These are phyloP conservation scores for Drosophila kanekoi DNA, from an alignment of 2,888 invertebrate species.

Conservation along the genomic window DNA sequence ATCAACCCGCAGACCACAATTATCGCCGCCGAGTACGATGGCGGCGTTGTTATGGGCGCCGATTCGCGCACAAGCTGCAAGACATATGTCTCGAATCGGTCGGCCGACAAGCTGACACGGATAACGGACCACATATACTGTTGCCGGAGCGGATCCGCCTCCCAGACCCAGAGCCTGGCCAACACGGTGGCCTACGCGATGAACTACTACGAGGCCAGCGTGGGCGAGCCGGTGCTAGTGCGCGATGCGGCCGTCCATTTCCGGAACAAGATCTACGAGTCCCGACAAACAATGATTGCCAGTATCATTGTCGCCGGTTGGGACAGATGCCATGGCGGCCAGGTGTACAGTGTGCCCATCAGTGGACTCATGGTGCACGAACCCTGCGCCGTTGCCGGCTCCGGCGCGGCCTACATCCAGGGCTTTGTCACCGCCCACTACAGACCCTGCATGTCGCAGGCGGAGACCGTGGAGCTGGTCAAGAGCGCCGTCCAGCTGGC, in stretches of 20 bases:
- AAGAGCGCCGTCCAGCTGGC: slow-evolving; percentile 93
- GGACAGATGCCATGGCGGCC: slow-evolving; percentile 95
- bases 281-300: slow-evolving; percentile 95
- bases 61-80: slow-evolving; percentile 98
- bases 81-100: slow-evolving; percentile 96
- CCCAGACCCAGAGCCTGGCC: slow-evolving; percentile 98
- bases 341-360: slow-evolving; percentile 89
- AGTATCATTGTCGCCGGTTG: slow-evolving; percentile 99
- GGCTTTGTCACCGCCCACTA: slow-evolving; percentile 96
- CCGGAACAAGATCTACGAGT: slow-evolving; percentile 96
- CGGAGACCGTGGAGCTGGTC: slow-evolving; percentile 93
- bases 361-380: slow-evolving; percentile 96
- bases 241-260: slow-evolving; percentile 96
- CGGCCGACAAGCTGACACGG: slow-evolving; percentile 96
- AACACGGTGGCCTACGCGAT: slow-evolving; percentile 96
- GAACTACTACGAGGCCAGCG: slow-evolving; percentile 90
- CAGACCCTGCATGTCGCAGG: slow-evolving; percentile 92
- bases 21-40: slow-evolving; percentile 97
- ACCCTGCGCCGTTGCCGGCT: slow-evolving; percentile 94
- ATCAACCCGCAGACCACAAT: slow-evolving; percentile 91
- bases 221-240: slow-evolving; percentile 93
- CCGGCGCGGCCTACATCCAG: slow-evolving; percentile 97
- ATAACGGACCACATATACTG: slow-evolving; percentile 97
- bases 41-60: slow-evolving; percentile 98
- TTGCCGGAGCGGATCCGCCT: slow-evolving; percentile 98